phyloP scores from a whole-genome alignment of 2,888 invertebrate species.

The Pimpla rufipes region DNA sequence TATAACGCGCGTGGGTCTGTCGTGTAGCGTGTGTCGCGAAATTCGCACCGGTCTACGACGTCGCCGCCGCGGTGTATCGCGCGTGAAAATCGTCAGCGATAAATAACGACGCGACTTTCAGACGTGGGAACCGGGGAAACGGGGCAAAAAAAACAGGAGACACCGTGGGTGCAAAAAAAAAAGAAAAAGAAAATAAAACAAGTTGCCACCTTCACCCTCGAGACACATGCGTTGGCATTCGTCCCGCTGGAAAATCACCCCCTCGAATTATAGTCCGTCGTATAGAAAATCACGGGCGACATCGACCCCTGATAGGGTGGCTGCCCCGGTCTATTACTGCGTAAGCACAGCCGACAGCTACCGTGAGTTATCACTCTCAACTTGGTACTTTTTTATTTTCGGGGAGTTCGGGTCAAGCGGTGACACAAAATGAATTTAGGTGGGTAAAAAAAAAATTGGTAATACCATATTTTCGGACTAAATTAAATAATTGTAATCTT shows the following conservation, averaged over 20 bases:
- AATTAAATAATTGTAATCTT: no score
- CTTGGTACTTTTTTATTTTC: background rate
- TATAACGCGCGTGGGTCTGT: constrained; percentile 25
- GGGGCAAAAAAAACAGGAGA: constrained; percentile 18
- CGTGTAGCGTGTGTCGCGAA: constrained; percentile 46
- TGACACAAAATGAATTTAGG: no score
- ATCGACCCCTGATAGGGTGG: constrained; percentile 15
- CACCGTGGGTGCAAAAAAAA: constrained; percentile 21
- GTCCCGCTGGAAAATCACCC: constrained; percentile 42
- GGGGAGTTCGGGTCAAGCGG: background rate
- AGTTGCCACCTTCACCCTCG: constrained; percentile 9
- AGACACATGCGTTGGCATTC: constrained; percentile 41
- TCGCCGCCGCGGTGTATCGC: constrained; percentile 47
- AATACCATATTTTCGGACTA: no score
- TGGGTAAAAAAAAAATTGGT: no score
- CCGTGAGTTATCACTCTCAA: background rate
- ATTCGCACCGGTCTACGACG: constrained; percentile 61
- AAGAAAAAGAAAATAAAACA: constrained; percentile 2
- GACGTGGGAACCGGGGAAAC: constrained; percentile 1
- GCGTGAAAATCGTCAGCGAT: constrained; percentile 64
- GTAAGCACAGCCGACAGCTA: background rate
- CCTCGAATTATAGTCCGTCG: constrained; percentile 14
- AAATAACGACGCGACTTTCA: constrained; percentile 57
- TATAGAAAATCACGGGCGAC: constrained; percentile 14
- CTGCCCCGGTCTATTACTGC: background rate